phyloP scores from a whole-genome alignment of 2,113 vertebrate genomes.

The Circaetus gallicus region DNA sequence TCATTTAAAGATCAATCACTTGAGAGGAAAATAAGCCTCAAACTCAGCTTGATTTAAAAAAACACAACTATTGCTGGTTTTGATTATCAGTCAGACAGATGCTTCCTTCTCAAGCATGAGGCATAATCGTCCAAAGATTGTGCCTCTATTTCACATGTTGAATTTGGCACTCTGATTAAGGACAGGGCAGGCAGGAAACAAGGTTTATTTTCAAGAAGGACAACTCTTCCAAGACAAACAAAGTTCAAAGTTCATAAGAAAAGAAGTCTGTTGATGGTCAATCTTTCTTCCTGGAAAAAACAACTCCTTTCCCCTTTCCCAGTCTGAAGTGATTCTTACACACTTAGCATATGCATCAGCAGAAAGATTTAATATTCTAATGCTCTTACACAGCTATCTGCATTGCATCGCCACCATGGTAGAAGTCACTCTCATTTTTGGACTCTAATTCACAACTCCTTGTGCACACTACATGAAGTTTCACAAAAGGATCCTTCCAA shows the following conservation, averaged over 20 bases:
- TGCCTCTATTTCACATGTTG: background rate
- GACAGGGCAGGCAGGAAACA: background rate
- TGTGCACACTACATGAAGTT: background rate
- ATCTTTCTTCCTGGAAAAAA: background rate
- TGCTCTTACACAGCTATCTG: background rate
- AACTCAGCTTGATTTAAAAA: background rate
- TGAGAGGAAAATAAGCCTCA: background rate
- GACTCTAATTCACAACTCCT: background rate
- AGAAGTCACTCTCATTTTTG: background rate
- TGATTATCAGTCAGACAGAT: background rate
- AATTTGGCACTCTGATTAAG: background rate
- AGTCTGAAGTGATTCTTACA: background rate
- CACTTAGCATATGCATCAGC: background rate
- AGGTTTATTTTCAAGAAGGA: background rate
- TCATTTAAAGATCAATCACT: background rate
- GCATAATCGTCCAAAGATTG: background rate
- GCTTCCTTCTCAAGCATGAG: background rate
- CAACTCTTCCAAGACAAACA: background rate
- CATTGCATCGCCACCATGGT: rapidly evolving
- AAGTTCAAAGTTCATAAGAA: background rate
- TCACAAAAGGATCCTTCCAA: background rate
- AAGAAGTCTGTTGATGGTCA: background rate
- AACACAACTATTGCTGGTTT: background rate
- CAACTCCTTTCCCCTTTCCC: background rate
- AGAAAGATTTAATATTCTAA: background rate